Conservation (phyloP, 1,140 invertebrate species). For the Zophobas atratus region DNA sequence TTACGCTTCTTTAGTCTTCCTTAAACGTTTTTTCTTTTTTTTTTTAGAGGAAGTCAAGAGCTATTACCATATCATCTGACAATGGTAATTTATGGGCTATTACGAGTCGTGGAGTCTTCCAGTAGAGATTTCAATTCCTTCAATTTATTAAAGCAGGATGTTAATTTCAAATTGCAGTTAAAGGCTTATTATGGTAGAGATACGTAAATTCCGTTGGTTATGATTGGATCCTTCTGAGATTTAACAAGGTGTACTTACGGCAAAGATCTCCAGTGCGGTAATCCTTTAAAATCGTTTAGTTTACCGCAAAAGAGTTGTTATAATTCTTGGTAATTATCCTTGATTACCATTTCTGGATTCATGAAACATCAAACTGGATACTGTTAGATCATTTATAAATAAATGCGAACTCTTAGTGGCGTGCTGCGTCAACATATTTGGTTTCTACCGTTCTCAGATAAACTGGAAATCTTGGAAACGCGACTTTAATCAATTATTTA, state of each 20-base stretch:
- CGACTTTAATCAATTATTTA: not conserved
- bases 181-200: conserved; percentile 16
- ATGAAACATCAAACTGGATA: no score
- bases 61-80: conserved; percentile 33
- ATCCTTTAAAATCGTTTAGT: not conserved
- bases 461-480: no score
- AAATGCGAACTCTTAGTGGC: no score
- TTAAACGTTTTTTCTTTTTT: conserved; percentile 7
- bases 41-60: conserved; percentile 14
- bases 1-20: conserved; percentile 15
- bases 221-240: conserved; percentile 16
- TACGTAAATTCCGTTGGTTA: conserved; percentile 10
- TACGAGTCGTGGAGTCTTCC: not conserved
- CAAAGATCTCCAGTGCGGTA: no score
- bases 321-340: not conserved
- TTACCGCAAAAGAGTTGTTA: not conserved
- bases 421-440: not conserved
- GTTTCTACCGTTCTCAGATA: not conserved
- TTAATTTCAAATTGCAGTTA: conserved; percentile 25
- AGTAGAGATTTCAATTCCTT: conserved; percentile 24
- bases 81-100: conserved; percentile 38
- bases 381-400: no score
- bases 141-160: conserved; percentile 27
- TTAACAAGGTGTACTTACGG: conserved; percentile 15
- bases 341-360: no score